Conservation (phyloP, 2,888 invertebrate genomes). For the Loripinus fragilis region DNA sequence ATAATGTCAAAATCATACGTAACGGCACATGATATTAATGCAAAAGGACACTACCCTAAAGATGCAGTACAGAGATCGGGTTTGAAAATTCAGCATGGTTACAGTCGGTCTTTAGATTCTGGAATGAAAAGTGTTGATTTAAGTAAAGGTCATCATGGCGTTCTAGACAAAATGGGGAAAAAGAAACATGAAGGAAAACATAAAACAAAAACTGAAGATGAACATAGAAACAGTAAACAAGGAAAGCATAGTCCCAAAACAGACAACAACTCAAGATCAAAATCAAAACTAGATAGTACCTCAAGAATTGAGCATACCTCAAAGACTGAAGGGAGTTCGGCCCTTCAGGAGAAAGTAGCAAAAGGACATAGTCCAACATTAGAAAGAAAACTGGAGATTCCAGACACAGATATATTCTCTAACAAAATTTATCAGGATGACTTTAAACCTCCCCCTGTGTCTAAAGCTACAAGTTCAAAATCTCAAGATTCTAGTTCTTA, state of each 20-base stretch:
- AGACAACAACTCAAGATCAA: background rate
- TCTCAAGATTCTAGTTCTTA: slow-evolving; percentile 54
- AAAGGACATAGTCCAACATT: slow-evolving; percentile 36
- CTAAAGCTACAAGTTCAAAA: background rate
- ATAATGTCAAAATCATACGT: slow-evolving; percentile 14
- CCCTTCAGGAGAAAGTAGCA: slow-evolving; percentile 27
- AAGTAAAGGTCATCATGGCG: slow-evolving; percentile 11
- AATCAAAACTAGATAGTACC: background rate
- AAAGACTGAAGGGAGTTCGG: background rate
- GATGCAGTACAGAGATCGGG: slow-evolving; percentile 22
- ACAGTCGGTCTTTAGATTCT: slow-evolving; percentile 53
- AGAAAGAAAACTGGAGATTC: slow-evolving; percentile 44
- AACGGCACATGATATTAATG: background rate
- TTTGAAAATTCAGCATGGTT: slow-evolving; percentile 49
- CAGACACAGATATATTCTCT: slow-evolving; percentile 56
- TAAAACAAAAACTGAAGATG: slow-evolving; percentile 21
- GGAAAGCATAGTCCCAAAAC: slow-evolving; percentile 27
- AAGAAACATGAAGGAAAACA: slow-evolving; percentile 6
- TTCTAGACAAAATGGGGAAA: slow-evolving; percentile 17
- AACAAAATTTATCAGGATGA: slow-evolving; percentile 38
- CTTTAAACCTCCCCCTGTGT: background rate
- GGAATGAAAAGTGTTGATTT: slow-evolving; percentile 21
- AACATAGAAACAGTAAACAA: slow-evolving; percentile 10
- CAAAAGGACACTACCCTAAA: slow-evolving; percentile 1
- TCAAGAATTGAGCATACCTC: background rate